Base-by-base conservation (phyloP, 2,888 invertebrate species). In the Sarcophaga caerulescens region DNA sequence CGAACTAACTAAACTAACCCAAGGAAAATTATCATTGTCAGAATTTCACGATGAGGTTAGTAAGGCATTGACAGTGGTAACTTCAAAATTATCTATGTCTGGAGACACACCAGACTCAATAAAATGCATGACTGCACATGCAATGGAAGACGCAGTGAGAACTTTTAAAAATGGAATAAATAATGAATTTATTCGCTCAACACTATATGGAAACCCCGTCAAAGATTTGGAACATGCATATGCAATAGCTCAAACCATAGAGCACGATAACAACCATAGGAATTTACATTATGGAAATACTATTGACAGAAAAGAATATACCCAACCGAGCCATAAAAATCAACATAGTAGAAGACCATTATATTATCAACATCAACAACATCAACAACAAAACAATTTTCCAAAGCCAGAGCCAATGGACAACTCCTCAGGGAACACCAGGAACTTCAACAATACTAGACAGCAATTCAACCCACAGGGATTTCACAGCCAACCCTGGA, bases 361-460 rank as follows among this genome's bases (percentile, higher is more conserved):
- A 71, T 71, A 62, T 23, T 17, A 73, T 45, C 73, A 73, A 62
- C 44, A 73, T n/a, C 70, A 73, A 73, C 62, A 62, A n/a, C 59
- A 6, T 19, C 45, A n/a, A 62, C 70, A 59, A 71, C 70, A 71
- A 47, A 57, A 57, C 14, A 71, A 71, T 59, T 47, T 71, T 59
- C 70, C 70, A 25, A 71, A 59, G n/a, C 70, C 70, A 59, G 57
- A 71, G 23, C 70, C 70, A 71, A 71, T 59, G 71, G 35, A 59
- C 59, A 71, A 19, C 11, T 71, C 71, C 59, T 71, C 59, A 60
- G 59, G 71, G 71, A 60, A 71, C 60, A 71, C 59, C 44, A 71
- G 25, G 4, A 25, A 25, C 4, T 25, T 25, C 25, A 25, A 25
- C 25, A 25, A 4, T 4, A 4, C 4, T 25, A 25, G 25, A 25